Conservation (phyloP, 1,140 invertebrate species). For the Diabrotica virgifera region DNA sequence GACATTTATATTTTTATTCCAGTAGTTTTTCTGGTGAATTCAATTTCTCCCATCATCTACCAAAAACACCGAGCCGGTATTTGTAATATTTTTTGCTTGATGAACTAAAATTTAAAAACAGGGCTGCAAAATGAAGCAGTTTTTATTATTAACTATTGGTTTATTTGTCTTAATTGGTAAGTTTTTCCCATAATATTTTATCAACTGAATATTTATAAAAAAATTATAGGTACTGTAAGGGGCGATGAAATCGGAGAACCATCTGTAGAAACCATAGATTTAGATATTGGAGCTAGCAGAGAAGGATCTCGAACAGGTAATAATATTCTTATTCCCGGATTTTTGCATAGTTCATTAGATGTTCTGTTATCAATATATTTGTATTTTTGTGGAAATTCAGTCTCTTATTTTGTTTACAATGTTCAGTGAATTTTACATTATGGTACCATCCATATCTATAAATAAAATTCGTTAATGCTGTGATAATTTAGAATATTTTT, state of each 20-base stretch:
- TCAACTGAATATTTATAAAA: slow-evolving; percentile 3
- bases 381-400: slow-evolving; percentile 43
- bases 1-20: not conserved
- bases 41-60: too few relatives aligned
- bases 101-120: slow-evolving; percentile 29
- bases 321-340: slow-evolving; percentile 36
- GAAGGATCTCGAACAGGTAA: slow-evolving; percentile 83
- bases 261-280: slow-evolving; percentile 60
- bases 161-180: slow-evolving; percentile 56
- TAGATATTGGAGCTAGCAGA: slow-evolving; percentile 72
- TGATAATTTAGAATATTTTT: not conserved
- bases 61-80: too few relatives aligned
- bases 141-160: slow-evolving; percentile 50
- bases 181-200: slow-evolving; percentile 30
- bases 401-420: slow-evolving; percentile 32
- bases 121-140: slow-evolving; percentile 54
- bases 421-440: slow-evolving; percentile 33
- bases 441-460: slow-evolving; percentile 49
- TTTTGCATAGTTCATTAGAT: slow-evolving; percentile 46
- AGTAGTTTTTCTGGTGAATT: not conserved
- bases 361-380: slow-evolving; percentile 44
- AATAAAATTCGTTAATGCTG: not conserved
- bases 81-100: slow-evolving; percentile 11
- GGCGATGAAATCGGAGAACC: slow-evolving; percentile 44
- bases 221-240: slow-evolving; percentile 29